These are phyloP conservation scores for Calameuta pallipes DNA, from an alignment of 2,888 invertebrate genomes.

Conservation along the genomic window DNA sequence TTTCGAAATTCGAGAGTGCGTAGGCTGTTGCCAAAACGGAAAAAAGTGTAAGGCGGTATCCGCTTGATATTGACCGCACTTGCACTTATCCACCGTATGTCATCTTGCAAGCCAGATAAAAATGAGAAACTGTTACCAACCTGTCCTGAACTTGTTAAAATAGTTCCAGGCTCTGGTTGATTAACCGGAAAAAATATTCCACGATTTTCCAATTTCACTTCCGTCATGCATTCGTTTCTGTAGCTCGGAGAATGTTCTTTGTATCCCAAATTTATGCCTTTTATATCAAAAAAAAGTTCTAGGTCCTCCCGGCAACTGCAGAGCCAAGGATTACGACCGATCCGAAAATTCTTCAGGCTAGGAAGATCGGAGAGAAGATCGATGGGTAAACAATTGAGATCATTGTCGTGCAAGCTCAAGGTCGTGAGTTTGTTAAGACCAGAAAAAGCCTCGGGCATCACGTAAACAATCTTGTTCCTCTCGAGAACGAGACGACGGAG, in stretches of 20 bases:
- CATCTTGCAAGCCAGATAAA: constrained; percentile 45
- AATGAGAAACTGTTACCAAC: background rate
- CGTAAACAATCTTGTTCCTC: constrained; percentile 37
- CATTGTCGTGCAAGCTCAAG: constrained; percentile 48
- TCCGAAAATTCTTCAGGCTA: constrained; percentile 36
- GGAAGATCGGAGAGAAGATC: constrained; percentile 38
- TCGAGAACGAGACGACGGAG: constrained; percentile 41
- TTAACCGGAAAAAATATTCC: too few species aligned
- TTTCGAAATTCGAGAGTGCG: constrained; percentile 42
- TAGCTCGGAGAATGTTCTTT: background rate
- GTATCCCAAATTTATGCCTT: constrained; percentile 30
- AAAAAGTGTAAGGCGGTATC: constrained; percentile 44
- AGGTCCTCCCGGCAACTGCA: constrained; percentile 44
- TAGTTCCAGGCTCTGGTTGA: background rate
- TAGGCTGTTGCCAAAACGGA: constrained; percentile 51
- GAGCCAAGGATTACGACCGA: constrained; percentile 52
- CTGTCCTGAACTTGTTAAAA: background rate
- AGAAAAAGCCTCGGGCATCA: constrained; percentile 46
- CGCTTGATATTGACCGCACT: constrained; percentile 35
- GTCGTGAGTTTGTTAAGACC: constrained; percentile 36
- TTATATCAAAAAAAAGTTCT: constrained; percentile 33
- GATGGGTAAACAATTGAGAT: constrained; percentile 48
- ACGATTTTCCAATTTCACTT: background rate
- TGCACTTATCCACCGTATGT: constrained; percentile 45
- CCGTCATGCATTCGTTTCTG: background rate